Evolutionary conservation across 2,113 vertebrate genomes (phyloP).

Genomic region (Mus pahari): DNA sequence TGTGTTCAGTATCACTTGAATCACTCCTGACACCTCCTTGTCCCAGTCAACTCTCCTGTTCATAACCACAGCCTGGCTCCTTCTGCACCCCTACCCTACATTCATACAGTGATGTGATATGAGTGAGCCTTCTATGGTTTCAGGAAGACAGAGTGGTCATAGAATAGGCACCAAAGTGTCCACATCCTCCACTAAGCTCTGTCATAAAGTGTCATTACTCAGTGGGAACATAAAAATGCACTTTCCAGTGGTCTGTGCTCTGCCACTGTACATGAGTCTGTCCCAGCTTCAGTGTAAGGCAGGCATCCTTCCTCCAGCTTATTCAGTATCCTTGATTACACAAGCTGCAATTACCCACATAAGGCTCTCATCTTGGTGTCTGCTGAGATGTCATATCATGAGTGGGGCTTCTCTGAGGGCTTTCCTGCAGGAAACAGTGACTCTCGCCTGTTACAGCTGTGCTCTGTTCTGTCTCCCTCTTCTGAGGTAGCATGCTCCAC

Average conservation of each 20-base stretch:
- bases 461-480: background rate
- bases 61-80: background rate
- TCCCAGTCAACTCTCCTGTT: background rate
- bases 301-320: background rate
- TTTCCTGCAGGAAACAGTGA: background rate
- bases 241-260: background rate
- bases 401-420: background rate
- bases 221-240: background rate
- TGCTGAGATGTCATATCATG: background rate
- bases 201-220: background rate
- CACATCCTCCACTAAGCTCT: background rate
- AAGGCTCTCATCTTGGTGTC: background rate
- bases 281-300: background rate
- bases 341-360: background rate
- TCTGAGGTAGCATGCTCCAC: background rate
- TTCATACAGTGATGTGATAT: background rate
- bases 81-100: background rate
- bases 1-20: background rate
- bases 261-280: background rate
- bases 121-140: background rate
- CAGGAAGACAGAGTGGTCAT: background rate
- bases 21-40: background rate
- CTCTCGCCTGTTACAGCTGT: background rate
- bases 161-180: background rate
- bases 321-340: background rate